Evolutionary conservation across 2,888 invertebrate species (phyloP).

Genomic region (Lucinisca nassula): DNA sequence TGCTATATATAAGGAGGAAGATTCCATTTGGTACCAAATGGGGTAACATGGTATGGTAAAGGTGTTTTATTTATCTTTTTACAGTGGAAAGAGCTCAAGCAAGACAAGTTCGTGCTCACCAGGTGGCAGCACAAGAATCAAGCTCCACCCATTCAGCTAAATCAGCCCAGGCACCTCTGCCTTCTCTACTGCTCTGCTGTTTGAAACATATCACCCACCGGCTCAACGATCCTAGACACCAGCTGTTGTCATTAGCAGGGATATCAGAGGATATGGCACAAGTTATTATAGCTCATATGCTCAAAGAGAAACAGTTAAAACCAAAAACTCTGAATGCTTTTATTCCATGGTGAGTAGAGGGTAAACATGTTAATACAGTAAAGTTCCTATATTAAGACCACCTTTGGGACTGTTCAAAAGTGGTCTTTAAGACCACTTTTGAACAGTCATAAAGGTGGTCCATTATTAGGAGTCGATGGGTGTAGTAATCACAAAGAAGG

Average conservation of each 20-base stretch:
- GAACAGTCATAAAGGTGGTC: too few relatives aligned
- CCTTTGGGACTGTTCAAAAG: too few relatives aligned
- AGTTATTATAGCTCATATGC: constrained; percentile 79
- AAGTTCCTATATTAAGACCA: too few relatives aligned
- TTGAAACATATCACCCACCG: constrained; percentile 78
- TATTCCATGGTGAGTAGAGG: constrained; percentile 82
- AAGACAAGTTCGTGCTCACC: constrained; percentile 66
- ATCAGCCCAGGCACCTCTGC: constrained; percentile 50
- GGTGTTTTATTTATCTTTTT: constrained; percentile 25
- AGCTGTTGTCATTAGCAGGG: constrained; percentile 79
- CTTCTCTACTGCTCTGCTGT: constrained; percentile 74
- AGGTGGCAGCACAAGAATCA: background rate
- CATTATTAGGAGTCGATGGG: too few relatives aligned
- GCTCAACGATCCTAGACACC: constrained; percentile 80
- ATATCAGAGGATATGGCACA: constrained; percentile 84
- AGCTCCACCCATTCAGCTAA: constrained; percentile 51
- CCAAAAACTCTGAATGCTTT: constrained; percentile 84
- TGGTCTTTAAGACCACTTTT: too few relatives aligned
- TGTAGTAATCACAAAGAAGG: too few relatives aligned
- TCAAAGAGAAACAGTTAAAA: constrained; percentile 83
- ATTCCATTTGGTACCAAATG: too few relatives aligned
- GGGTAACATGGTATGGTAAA: too few relatives aligned
- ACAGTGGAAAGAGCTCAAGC: constrained; percentile 83
- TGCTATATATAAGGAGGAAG: too few relatives aligned
- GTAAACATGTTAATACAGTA: too few relatives aligned